Conservation (phyloP, 2,888 invertebrate species). For the Salticus scenicus region DNA sequence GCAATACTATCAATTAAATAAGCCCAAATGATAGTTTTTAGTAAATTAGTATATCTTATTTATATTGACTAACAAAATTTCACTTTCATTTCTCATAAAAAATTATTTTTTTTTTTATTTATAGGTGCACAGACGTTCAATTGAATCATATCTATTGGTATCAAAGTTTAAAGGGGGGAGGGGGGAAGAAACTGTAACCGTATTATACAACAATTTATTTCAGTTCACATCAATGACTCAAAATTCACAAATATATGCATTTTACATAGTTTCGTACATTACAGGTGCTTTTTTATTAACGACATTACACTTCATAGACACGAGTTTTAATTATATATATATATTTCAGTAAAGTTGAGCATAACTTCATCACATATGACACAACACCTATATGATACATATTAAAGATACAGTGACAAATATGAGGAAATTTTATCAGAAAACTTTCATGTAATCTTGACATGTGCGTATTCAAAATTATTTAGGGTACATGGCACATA, state of each 20-base stretch:
- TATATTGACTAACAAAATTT: too few species aligned
- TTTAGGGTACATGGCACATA: too few species aligned
- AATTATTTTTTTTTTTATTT: too few species aligned
- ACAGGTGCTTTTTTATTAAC: slow-evolving; percentile 30
- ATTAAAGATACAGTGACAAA: neutral
- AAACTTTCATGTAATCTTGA: neutral
- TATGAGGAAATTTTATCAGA: neutral
- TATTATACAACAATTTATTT: too few species aligned
- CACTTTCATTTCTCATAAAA: too few species aligned
- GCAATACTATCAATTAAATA: too few species aligned
- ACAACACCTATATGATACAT: neutral
- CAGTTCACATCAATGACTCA: too few species aligned
- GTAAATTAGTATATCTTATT: too few species aligned
- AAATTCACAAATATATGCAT: neutral
- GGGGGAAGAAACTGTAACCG: neutral
- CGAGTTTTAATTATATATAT: neutral
- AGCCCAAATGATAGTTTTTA: too few species aligned
- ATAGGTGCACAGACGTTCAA: neutral
- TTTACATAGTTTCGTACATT: slow-evolving; percentile 35
- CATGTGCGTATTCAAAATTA: neutral
- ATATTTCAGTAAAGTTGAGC: neutral
- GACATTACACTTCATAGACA: neutral
- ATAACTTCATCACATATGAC: neutral
- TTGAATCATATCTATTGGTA: neutral
- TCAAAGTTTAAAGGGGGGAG: neutral